Evolutionary conservation across 2,797 vertebrate species (phyloP), one percentile per base, ranked within the genome.

Genomic region (Acropternis orthonyx): DNA sequence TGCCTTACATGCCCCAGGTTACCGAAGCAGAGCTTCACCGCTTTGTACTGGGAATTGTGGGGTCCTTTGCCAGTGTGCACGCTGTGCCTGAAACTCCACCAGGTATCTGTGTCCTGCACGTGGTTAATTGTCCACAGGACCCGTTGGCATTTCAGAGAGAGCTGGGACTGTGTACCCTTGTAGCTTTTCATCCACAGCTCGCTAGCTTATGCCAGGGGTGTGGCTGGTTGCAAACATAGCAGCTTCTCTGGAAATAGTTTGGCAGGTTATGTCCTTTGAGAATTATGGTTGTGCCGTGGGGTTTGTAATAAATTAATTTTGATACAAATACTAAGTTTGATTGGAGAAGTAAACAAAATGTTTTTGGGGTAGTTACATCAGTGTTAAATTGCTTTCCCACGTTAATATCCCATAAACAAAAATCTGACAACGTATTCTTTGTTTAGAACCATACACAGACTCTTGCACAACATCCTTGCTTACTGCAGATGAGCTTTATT

Each of bases 91-190:
- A 18, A 58, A 24, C 14, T 39, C 39, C 51, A 11, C 7, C 6
- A 2, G 21, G 14, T 36, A 3, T 46, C 61, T 49, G 32, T 75
- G 65, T 49, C 23, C 24, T 46, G 22, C 0, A 2, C 8, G 1
- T n/a, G 52, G 32, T 28, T 59, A 22, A 48, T 32, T 0, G 0
- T 9, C 44, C 22, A 10, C 0, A 0, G 83, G 30, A 62, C 27
- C 56, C 37, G 52, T 3, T 66, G 83, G 54, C 11, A 27, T 43
- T 48, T 30, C 27, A 8, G 41, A 48, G 54, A 37, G 63, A 67
- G 62, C 52, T 4, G 7, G 23, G 32, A 27, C 24, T 9, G 55
- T 36, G 51, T 14, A 16, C 26, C 48, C 39, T 58, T 26, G 9
- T 68, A 55, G 46, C 34, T 52, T 27, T 6, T 30, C 4, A 4